phyloP scores from a whole-genome alignment of 2,888 invertebrate genomes.

The Ichneumon xanthorius region DNA sequence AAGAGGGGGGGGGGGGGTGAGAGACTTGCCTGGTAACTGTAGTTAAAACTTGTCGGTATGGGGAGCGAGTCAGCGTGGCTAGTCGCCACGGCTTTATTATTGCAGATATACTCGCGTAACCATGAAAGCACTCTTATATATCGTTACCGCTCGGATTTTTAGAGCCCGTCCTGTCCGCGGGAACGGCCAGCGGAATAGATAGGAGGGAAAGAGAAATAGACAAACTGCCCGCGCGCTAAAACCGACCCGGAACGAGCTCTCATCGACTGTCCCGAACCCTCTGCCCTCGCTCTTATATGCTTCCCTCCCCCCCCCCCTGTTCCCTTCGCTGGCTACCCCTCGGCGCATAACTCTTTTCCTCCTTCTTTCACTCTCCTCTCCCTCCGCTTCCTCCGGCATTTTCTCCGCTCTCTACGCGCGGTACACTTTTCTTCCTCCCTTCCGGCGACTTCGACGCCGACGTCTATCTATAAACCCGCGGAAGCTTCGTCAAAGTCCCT shows the following conservation, averaged over 20 bases:
- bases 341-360: constrained; percentile 59
- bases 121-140: constrained; percentile 74
- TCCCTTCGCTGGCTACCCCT: background rate
- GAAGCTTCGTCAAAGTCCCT: constrained; percentile 57
- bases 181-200: constrained; percentile 58
- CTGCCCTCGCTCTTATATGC: constrained; percentile 68
- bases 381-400: background rate
- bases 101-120: constrained; percentile 71
- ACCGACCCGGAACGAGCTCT: constrained; percentile 73
- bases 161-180: constrained; percentile 71
- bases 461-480: constrained; percentile 59
- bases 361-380: constrained; percentile 25
- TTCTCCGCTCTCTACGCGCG: constrained; percentile 2
- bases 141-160: constrained; percentile 73
- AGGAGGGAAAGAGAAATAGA: constrained; percentile 53
- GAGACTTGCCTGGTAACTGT: constrained; percentile 71
- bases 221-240: constrained; percentile 74
- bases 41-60: constrained; percentile 78
- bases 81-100: constrained; percentile 75
- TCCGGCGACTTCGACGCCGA: constrained; percentile 44
- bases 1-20: constrained; percentile 36
- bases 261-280: constrained; percentile 66
- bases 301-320: constrained; percentile 56
- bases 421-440: constrained; percentile 50
- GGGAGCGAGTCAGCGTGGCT: constrained; percentile 71